Evolutionary conservation across 2,113 vertebrate species (phyloP).

Genomic region (mouse (Mus musculus)): GRCm39 chr12:111917001-111917500

Average conservation of each 20-base stretch:
- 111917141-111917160: conserved; percentile 99
- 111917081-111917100: conserved; percentile 99
- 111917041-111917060: conserved; percentile 99
- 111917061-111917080: conserved; percentile 97
- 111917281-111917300: not conserved
- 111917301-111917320: not conserved
- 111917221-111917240: conserved; percentile 96
- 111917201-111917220: conserved; percentile 92
- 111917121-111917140: conserved; percentile 98
- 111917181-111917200: not conserved
- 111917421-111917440: not conserved
- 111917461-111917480: not conserved
- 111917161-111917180: conserved; percentile 94
- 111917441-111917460: not conserved
- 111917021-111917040: conserved; percentile 98
- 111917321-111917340: not conserved
- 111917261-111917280: not conserved
- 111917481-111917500: not conserved
- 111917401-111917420: not conserved
- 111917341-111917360: not conserved
- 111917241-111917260: not conserved
- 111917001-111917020: conserved; percentile 98
- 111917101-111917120: conserved; percentile 99
- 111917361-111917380: not conserved
- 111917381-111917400: not conserved